Percentiles rank a stretch among this genome's conserved stretches.
These are phyloP conservation scores for Tolmerus cingulatus DNA, from an alignment of 2,888 invertebrate genomes.

Conservation along the genomic window DNA sequence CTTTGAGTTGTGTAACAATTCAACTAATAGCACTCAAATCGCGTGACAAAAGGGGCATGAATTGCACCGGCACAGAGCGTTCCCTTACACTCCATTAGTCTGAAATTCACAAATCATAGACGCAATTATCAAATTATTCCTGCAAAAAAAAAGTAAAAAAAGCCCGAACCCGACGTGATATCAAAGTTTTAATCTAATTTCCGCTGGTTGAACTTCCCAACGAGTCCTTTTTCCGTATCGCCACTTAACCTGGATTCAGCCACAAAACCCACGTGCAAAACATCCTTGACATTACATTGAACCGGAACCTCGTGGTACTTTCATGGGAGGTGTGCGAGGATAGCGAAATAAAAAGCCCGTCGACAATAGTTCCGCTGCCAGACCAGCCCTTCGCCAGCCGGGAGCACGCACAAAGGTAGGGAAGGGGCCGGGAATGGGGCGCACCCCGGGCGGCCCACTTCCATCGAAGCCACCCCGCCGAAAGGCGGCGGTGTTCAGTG, in stretches of 20 bases:
- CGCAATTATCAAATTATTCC: conserved; percentile 22
- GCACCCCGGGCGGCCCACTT: neutral
- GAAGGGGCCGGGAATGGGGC: neutral
- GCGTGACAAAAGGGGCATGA: neutral
- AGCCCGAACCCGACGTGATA: conserved; percentile 6
- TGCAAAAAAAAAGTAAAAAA: neutral
- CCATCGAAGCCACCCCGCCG: neutral
- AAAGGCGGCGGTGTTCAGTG: neutral
- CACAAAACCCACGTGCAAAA: conserved; percentile 39
- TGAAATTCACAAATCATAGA: conserved; percentile 12
- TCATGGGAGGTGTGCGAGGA: conserved; percentile 33
- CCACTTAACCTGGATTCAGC: conserved; percentile 18
- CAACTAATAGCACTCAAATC: neutral
- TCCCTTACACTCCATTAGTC: conserved; percentile 7
- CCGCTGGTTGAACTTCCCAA: conserved; percentile 19
- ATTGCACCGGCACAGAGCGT: neutral
- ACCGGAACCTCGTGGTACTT: conserved; percentile 43
- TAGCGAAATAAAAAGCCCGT: neutral
- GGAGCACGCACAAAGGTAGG: conserved; percentile 17
- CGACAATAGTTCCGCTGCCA: conserved; percentile 33
- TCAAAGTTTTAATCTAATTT: conserved; percentile 43
- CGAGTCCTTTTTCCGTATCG: neutral
- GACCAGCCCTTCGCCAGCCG: neutral
- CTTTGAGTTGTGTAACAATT: neutral
- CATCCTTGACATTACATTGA: conserved; percentile 42